Base-by-base conservation (phyloP, 92 coral and sea anemone genomes). In the Hydrozoanthus gracilis region DNA sequence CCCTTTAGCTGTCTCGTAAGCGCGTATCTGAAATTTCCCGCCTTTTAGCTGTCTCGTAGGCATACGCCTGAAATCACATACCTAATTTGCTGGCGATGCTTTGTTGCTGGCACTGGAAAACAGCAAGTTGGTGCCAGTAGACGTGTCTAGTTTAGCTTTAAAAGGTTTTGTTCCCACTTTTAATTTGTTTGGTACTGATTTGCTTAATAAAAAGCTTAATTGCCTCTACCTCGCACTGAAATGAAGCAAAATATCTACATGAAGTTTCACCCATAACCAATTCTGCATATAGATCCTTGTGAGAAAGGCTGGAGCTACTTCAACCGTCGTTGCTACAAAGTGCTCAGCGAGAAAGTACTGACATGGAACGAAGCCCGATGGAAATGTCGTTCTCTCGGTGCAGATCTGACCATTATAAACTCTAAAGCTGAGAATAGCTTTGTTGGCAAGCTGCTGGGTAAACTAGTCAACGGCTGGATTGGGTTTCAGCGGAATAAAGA, bases 281-380 rank as follows among this genome's bases (percentile, higher is more conserved):
- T 52, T 52, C 12, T 68, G 47, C 4, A 2, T 35, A 6, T 20
- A 78, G 83, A 78, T 62, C 83, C 83, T 14, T 78, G 83, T 39
- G 71, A 44, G 9, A 51, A 39, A 27, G 83, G 83, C 65, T 78
- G 83, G 83, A 14, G 10, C 14, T 60, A 60, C n/a, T 44, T 44
- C 16, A 1, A 78, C 39, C 39, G 14, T 14, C 49, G n/a, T 39
- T 78, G 83, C 55, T 78, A 78, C 51, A 62, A 58, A 45, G 8
- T 44, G 44, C 6, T 78, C 11, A 12, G 49, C 16, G 71, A 60
- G 35, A 15, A 48, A 58, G 8, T 18, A 48, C 47, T 44, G 5
- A 78, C 55, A 3, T 78, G 83, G 83, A 47, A 10, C 15, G 55
- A 44, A 0, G 64, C 83, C 17, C 51, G 83, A 4, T 7, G 6